Evolutionary conservation across 2,113 vertebrate genomes (phyloP), one percentile per base, ranked within the genome.

Genomic region (Passer domesticus): DNA sequence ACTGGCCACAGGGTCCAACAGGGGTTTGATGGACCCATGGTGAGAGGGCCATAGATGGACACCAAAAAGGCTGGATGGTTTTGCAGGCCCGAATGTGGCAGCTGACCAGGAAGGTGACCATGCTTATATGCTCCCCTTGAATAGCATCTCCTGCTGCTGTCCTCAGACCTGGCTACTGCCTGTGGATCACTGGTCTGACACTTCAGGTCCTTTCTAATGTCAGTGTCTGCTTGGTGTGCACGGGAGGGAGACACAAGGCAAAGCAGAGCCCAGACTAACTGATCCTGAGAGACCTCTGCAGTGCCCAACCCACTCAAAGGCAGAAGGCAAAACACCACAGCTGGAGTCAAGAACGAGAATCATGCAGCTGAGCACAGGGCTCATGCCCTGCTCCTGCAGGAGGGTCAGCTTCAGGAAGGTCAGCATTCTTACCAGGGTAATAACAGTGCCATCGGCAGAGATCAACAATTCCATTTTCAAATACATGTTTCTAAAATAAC

Each of bases 401-500:
- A 83, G 23, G 21, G 35, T 64, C 44, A 60, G 35, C 24, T 68
- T 78, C 69, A 69, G 63, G 18, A 79, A 23, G 21, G 35, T 64
- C 53, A 56, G 49, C 4, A 39, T 68, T 78, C 75, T 67, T 52
- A 49, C 6, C 41, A 31, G 20, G 20, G 6, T 56, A 56, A 18
- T 27, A 76, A 66, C 0, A 0, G 19, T 44, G 44, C 15, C 21
- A 31, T 60, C 11, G 47, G 4, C 0, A 58, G 16, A 83, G 43
- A 62, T 12, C 68, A 67, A 25, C 16, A 53, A 83, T 15, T 69
- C 31, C 8, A 17, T 62, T 83, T 83, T 80, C 68, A 94, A 55
- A 72, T 17, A 30, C 9, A 13, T 58, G 13, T 81, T 81, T 81
- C 60, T 75, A 58, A 89, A 89, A 67, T 18, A 49, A 22, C 14